Evolutionary conservation across 2,113 vertebrate genomes (phyloP), one percentile per base, ranked within the genome.

Genomic region (Dasyurus viverrinus): DNA sequence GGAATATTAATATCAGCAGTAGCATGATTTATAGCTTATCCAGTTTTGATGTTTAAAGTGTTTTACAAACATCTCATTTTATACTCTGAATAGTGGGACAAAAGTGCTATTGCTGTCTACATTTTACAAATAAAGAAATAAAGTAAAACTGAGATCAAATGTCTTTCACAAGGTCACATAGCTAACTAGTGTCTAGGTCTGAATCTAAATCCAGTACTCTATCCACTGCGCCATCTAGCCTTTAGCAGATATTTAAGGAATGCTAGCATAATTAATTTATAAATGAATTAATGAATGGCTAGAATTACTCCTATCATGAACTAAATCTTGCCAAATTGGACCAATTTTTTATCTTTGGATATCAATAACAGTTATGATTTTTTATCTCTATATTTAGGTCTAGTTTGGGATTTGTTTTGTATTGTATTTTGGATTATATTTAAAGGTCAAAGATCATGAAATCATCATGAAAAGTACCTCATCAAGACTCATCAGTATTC

Each of bases 381-480:
- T 2, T 19, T 84, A 84, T 84, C 36, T 68, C 57, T 36, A 23
- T n/a, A 19, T 42, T 84, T 84, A 84, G 68, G 19, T 84, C 16
- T 42, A 84, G n/a, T 42, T 84, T 52, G 4, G 50, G 50, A 52
- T 52, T 50, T 52, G 50, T 52, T 52, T 52, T 52, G 9, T 52
- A 52, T 52, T 52, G 2, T 0, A 8, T 42, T 42, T 84, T 84
- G 68, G 16, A 84, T 84, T 42, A 16, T 84, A 42, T 42, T 42
- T 42, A 23, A 7, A n/a, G 6, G 19, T 84, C 16, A 84, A 22
- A 84, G n/a, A 23, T 42, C n/a, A 84, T 7, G 9, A 23, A 42
- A 84, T 84, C n/a, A 84, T 5, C 93, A 2, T 48, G 93, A 94
- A 57, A 54, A 93, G 24, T 8, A 60, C 36, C 6, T 95, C 92